Conservation (phyloP, 2,113 vertebrate genomes). For the Scomber colias region DNA sequence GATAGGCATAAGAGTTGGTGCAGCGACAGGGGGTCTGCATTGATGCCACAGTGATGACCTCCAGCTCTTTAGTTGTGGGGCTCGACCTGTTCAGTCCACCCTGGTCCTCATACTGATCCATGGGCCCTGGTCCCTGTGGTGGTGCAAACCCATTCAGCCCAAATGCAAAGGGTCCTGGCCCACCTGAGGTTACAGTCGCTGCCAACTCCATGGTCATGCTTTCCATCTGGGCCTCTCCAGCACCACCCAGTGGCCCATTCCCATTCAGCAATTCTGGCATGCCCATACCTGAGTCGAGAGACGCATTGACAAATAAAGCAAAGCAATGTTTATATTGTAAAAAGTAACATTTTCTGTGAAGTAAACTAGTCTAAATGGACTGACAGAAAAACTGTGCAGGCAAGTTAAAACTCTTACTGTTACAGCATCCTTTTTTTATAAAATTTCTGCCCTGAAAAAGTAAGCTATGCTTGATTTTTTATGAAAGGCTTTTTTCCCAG, state of each 20-base stretch:
- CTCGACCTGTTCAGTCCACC: conserved; percentile 59
- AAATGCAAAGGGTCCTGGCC: conserved; percentile 93
- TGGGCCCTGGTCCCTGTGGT: conserved; percentile 73
- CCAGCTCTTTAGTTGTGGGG: conserved; percentile 91
- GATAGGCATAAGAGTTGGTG: conserved; percentile 96
- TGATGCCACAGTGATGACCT: conserved; percentile 96
- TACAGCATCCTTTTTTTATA: not conserved
- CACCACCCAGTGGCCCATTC: conserved; percentile 82
- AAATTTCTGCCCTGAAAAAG: not conserved
- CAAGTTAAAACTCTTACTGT: not conserved
- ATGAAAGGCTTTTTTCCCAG: no score
- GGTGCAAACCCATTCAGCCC: conserved; percentile 87
- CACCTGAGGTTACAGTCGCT: conserved; percentile 90
- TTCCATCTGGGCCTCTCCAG: conserved; percentile 87
- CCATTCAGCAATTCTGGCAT: conserved; percentile 64
- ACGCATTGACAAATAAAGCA: not conserved
- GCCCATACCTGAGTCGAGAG: conserved; percentile 63
- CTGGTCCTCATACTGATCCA: conserved; percentile 88
- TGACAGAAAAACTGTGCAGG: not conserved
- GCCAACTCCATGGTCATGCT: conserved; percentile 90
- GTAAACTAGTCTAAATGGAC: not conserved
- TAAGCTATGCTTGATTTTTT: not conserved
- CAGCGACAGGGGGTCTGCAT: conserved; percentile 98
- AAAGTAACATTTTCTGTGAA: not conserved
- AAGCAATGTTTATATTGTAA: not conserved